phyloP scores from a whole-genome alignment of 2,113 vertebrate genomes.

The Peromyscus leucopus region DNA sequence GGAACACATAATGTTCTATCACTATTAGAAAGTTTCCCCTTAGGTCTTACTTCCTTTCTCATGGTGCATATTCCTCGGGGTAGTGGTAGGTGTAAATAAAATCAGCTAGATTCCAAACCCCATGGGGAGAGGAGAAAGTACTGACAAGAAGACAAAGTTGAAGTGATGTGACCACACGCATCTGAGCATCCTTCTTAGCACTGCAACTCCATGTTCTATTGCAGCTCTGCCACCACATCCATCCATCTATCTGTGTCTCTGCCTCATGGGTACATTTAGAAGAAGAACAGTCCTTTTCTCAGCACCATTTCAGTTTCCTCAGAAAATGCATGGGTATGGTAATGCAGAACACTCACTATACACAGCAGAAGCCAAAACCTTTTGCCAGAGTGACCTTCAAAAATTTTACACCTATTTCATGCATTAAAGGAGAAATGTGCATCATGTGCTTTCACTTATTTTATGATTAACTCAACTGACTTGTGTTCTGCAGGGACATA shows the following conservation, averaged over 20 bases:
- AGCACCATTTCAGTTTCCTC: conserved; percentile 47
- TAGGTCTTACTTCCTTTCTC: not conserved
- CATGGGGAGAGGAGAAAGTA: not conserved
- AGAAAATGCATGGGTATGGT: conserved; percentile 58
- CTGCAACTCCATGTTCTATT: not conserved
- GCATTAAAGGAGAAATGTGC: conserved; percentile 74
- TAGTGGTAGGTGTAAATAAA: conserved; percentile 41
- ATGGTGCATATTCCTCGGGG: not conserved
- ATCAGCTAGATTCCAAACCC: not conserved
- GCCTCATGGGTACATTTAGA: conserved; percentile 24
- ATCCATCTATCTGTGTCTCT: conserved; percentile 12
- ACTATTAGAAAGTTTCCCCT: conserved; percentile 18
- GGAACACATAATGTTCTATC: not conserved
- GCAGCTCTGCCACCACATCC: not conserved
- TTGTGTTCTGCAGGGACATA: conserved; percentile 54
- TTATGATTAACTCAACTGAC: conserved; percentile 73
- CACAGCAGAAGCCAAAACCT: conserved; percentile 68
- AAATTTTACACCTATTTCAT: conserved; percentile 82
- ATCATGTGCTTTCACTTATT: conserved; percentile 77
- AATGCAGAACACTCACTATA: conserved; percentile 69
- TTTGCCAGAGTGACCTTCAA: conserved; percentile 74
- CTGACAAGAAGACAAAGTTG: conserved; percentile 1
- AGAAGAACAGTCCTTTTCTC: conserved; percentile 42
- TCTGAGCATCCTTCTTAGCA: not conserved
- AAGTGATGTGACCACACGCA: not conserved